Base-by-base conservation (phyloP, 2,888 invertebrate genomes). In the Macaria notata region DNA sequence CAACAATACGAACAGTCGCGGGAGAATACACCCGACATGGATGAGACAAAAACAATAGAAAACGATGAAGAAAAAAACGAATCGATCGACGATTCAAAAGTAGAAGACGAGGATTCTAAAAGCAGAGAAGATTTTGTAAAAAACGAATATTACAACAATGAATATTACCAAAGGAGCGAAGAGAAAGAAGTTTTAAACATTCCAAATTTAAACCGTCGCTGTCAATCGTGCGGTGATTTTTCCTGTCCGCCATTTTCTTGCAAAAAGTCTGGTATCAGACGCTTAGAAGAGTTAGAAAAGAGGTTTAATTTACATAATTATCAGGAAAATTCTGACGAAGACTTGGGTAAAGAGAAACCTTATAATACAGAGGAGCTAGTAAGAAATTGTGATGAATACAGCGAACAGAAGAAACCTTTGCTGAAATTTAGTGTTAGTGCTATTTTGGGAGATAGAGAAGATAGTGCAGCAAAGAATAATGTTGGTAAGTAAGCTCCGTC, bases 361-460 rank as follows among this genome's bases (percentile, higher is more conserved):
- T 81, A 71, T 44, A 78, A 61, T 38, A 88, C 90, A 0, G 91
- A 89, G 9, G 91, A 92, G 1, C 70, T 89, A 67, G 88, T 90
- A 42, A 76, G 87, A 61, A 83, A 66, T 63, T 86, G 88, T 74
- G 90, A 90, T 9, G 86, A 88, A 33, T 85, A 78, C 58, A 75
- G 59, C 31, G 86, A 86, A 61, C 92, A 88, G 73, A 89, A 88
- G 62, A 96, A 96, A 75, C 97, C 97, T 29, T 93, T 96, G 77
- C 92, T 97, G 72, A 97, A 97, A 86, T 98, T 98, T 87, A 97
- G 97, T 94, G 97, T 98, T 64, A 97, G 96, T 92, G 97, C 97
- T 46, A 98, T 98, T 71, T 92, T 98, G 72, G 97, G 97, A 1
- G 94, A 94, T 69, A 83, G 92, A 36, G 85, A 86, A 49, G 89